These are phyloP conservation scores for Centropus bengalensis DNA, from an alignment of 2,113 vertebrate genomes.

Conservation along the genomic window DNA sequence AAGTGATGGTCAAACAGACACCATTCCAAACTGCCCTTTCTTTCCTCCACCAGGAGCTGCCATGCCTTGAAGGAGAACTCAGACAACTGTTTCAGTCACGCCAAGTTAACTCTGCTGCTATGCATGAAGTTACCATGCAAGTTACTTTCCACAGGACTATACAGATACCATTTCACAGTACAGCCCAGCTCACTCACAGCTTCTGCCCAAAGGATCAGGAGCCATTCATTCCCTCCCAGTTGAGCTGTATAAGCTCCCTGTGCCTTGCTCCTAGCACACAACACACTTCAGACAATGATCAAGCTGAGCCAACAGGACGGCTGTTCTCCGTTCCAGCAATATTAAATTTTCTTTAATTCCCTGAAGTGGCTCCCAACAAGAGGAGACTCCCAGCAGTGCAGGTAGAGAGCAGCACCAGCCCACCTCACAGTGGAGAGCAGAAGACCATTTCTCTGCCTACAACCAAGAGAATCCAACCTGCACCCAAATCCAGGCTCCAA, in stretches of 20 bases:
- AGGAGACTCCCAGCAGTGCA: neutral
- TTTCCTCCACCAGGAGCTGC: neutral
- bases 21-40: neutral
- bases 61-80: neutral
- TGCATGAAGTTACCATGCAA: neutral
- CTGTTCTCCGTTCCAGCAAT: neutral
- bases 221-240: neutral
- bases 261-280: neutral
- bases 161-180: rapidly evolving
- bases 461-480: neutral
- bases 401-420: neutral
- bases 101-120: neutral
- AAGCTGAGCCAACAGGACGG: neutral
- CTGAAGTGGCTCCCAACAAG: neutral
- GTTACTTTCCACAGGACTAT: rapidly evolving
- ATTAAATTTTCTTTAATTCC: neutral
- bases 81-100: neutral
- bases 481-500: neutral
- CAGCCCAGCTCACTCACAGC: neutral
- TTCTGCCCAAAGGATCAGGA: neutral
- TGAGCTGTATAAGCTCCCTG: neutral
- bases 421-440: neutral
- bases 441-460: neutral
- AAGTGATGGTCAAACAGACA: neutral
- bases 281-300: neutral